Conservation (phyloP, 2,888 invertebrate species). For the Philereme transversata region DNA sequence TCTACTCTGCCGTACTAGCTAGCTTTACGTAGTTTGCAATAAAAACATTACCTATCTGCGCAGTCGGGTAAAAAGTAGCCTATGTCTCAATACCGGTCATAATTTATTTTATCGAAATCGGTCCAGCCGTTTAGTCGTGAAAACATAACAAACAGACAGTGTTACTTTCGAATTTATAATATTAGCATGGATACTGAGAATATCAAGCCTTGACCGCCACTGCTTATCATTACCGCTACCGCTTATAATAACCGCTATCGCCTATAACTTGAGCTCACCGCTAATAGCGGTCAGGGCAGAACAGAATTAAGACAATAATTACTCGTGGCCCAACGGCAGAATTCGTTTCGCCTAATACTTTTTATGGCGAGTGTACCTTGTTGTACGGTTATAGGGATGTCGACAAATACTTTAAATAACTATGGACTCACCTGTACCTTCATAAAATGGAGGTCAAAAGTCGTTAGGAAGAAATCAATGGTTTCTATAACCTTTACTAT, state of each 20-base stretch:
- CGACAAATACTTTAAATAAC: slow-evolving; percentile 43
- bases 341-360: slow-evolving; percentile 78
- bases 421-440: slow-evolving; percentile 20
- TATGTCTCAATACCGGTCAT: too few species aligned
- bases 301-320: slow-evolving; percentile 82
- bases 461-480: slow-evolving; percentile 24
- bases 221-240: slow-evolving; percentile 43
- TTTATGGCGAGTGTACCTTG: slow-evolving; percentile 54
- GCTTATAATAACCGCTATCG: slow-evolving; percentile 52
- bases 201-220: too few species aligned
- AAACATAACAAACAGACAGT: too few species aligned
- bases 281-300: slow-evolving; percentile 73
- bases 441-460: slow-evolving; percentile 13
- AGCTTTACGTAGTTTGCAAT: too few species aligned
- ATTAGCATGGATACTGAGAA: too few species aligned
- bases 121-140: too few species aligned
- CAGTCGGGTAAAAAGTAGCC: too few species aligned
- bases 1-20: too few species aligned
- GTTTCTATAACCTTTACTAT: not conserved
- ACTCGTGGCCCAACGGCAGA: slow-evolving; percentile 61
- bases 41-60: too few species aligned
- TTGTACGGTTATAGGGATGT: slow-evolving; percentile 32
- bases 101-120: too few species aligned
- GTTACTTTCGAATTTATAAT: too few species aligned
- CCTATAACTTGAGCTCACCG: slow-evolving; percentile 41